Evolutionary conservation across 2,888 invertebrate species (phyloP).

Genomic region (Plagodis dolabraria): DNA sequence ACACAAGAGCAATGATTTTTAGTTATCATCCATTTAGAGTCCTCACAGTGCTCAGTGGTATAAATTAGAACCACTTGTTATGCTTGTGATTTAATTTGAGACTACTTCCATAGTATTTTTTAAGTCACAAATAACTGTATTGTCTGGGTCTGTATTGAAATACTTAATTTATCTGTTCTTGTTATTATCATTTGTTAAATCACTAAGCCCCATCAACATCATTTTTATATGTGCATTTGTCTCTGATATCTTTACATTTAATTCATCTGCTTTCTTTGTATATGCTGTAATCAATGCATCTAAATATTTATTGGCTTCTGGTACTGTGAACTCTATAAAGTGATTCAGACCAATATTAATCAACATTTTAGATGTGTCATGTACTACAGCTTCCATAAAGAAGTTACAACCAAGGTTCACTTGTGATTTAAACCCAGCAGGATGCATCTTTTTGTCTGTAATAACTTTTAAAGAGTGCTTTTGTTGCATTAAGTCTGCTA

Average conservation of each 20-base stretch:
- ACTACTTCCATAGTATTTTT: too few relatives aligned
- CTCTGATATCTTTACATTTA: conserved; percentile 87
- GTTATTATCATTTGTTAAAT: conserved; percentile 62
- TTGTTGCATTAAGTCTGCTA: conserved; percentile 90
- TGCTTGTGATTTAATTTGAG: too few relatives aligned
- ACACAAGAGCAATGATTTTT: too few relatives aligned
- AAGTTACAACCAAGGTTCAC: conserved; percentile 94
- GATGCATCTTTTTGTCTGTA: conserved; percentile 79
- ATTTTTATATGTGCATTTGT: conserved; percentile 92
- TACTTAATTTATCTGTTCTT: background rate
- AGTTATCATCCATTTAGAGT: too few relatives aligned
- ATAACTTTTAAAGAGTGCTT: conserved; percentile 89
- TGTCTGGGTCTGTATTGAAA: too few relatives aligned
- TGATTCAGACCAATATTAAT: conserved; percentile 91
- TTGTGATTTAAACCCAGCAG: conserved; percentile 74
- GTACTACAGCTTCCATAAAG: conserved; percentile 91
- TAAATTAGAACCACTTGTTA: too few relatives aligned
- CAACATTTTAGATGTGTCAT: conserved; percentile 87
- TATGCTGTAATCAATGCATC: conserved; percentile 88
- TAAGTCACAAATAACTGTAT: too few relatives aligned
- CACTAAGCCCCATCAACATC: conserved; percentile 88
- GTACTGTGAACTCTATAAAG: conserved; percentile 88
- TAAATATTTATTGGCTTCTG: conserved; percentile 89
- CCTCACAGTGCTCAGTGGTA: too few relatives aligned
- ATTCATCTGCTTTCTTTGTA: conserved; percentile 85